Percentiles rank a stretch among this genome's conserved stretches.
These are phyloP conservation scores for Drosophila fulvimacula DNA, from an alignment of 2,888 invertebrate genomes.

Conservation along the genomic window DNA sequence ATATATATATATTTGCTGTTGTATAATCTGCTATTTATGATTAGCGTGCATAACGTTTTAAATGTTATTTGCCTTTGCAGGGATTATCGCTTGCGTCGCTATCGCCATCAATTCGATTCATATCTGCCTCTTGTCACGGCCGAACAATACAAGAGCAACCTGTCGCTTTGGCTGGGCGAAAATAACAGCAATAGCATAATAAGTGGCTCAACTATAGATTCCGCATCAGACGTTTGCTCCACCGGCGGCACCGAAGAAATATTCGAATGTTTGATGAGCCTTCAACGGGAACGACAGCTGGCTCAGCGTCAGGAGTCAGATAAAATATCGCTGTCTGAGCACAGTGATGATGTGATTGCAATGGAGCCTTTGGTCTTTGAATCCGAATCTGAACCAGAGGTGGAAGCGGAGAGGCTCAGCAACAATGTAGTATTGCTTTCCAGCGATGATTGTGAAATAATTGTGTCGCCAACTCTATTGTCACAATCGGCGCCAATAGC, in stretches of 20 bases:
- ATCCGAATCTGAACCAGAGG: slow-evolving; percentile 79
- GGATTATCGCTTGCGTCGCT: slow-evolving; percentile 82
- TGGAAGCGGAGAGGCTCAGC: neutral
- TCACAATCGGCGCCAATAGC: neutral
- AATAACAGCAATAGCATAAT: slow-evolving; percentile 60
- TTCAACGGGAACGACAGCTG: slow-evolving; percentile 40
- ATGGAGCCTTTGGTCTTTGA: slow-evolving; percentile 83
- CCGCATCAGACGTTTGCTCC: slow-evolving; percentile 43
- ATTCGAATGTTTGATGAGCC: slow-evolving; percentile 52
- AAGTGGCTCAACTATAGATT: slow-evolving; percentile 42
- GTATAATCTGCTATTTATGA: no score
- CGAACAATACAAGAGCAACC: slow-evolving; percentile 73
- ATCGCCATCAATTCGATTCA: slow-evolving; percentile 82
- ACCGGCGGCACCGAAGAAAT: slow-evolving; percentile 78
- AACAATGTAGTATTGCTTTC: slow-evolving; percentile 51
- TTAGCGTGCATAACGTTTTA: neutral
- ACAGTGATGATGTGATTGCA: slow-evolving; percentile 74
- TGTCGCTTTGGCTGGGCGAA: slow-evolving; percentile 72
- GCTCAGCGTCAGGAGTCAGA: slow-evolving; percentile 40
- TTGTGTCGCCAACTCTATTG: slow-evolving; percentile 33
- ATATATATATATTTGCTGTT: neutral
- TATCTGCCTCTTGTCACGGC: slow-evolving; percentile 78
- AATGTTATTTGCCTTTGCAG: slow-evolving; percentile 45
- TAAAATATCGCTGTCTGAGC: slow-evolving; percentile 57
- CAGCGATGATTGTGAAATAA: slow-evolving; percentile 72